A percentile compares a stretch with the other conserved stretches of the same genome.
Conservation (phyloP, 2,888 invertebrate genomes). For the Agrotis clavis region DNA sequence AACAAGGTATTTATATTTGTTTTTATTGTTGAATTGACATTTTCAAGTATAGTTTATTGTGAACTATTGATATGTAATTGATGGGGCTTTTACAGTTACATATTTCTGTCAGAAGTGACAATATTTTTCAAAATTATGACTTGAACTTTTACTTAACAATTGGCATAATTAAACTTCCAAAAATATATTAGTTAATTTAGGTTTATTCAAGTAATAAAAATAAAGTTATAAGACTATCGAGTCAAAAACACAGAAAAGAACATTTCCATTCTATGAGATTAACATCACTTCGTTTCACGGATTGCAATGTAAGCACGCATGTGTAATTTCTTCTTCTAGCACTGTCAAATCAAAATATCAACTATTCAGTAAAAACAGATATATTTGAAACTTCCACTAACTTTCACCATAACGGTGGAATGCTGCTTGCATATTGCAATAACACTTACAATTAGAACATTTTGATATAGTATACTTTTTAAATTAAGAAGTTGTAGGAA, state of each 20-base stretch:
- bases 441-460: conserved; percentile 71
- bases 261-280: conserved; percentile 75
- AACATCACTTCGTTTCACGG: conserved; percentile 85
- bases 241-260: conserved; percentile 79
- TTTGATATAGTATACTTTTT: conserved; percentile 37
- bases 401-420: conserved; percentile 86
- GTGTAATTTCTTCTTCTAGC: conserved; percentile 84
- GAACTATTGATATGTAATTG: background rate
- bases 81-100: conserved; percentile 9
- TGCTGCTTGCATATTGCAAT: conserved; percentile 85
- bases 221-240: conserved; percentile 22
- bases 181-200: background rate
- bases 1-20: no score
- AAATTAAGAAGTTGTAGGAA: conserved; percentile 55
- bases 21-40: no score
- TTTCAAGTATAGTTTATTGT: no score
- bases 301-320: conserved; percentile 89
- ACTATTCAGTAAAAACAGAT: conserved; percentile 63
- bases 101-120: background rate
- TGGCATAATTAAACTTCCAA: background rate
- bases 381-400: conserved; percentile 79
- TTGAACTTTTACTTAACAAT: background rate
- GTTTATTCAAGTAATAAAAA: conserved; percentile 19
- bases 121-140: background rate
- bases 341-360: conserved; percentile 74